Evolutionary conservation across 2,797 vertebrate species (phyloP), one percentile per base, ranked within the genome.

Genomic region (Lophius americanus): DNA sequence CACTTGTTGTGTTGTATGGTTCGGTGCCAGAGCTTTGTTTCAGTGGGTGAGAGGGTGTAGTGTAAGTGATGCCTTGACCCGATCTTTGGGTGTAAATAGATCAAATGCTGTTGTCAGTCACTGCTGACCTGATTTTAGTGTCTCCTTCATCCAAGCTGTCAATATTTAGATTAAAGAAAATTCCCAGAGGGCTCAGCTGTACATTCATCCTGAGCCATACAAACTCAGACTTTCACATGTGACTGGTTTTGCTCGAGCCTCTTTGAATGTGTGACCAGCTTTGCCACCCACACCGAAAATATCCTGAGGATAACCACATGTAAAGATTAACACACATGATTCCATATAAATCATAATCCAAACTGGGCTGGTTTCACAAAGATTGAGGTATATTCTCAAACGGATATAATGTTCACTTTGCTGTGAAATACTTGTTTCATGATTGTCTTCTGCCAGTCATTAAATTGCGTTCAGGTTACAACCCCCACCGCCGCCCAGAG

Each of bases 41-140:
- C 52, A 44, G 11, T 3, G 42, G 53, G 52, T 60, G 59, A 69
- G 75, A 82, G 78, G 64, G 59, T 64, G 57, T 33, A 49, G 4
- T 53, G 51, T 78, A 81, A 70, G 69, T n/a, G 46, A 88, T 60
- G 69, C 68, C 0, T 3, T 50, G 50, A 65, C 58, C 69, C 48
- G 66, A 75, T 78, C 60, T 70, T 38, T 33, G 14, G 78, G 43
- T 76, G 66, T 73, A 76, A 76, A 85, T 68, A 84, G 72, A 83
- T 64, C 67, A 68, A 69, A 64, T 36, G 53, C 14, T 68, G 64
- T 66, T 69, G 67, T 78, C 67, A 71, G 33, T 81, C 67, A 60
- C 39, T 1, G 49, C 48, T 86, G 79, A 75, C 83, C 68, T 75
- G 47, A 33, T 79, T 78, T 70, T 2, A 59, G 7, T 32, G 43